These are phyloP conservation scores for Sinocyclocheilus anophthalmus DNA, from an alignment of 2,113 vertebrate species.

Conservation along the genomic window DNA sequence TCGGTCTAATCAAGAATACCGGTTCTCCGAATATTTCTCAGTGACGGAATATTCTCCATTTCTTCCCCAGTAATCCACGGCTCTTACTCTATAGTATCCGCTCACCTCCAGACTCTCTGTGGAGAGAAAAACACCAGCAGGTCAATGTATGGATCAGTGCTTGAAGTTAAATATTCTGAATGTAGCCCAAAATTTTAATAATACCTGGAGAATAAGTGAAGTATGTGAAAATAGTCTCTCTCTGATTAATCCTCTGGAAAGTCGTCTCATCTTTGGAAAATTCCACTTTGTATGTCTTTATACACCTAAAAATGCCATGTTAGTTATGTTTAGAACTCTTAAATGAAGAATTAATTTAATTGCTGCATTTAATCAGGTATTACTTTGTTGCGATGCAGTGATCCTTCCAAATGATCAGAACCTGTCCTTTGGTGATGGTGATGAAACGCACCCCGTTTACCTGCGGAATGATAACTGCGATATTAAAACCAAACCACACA, in stretches of 20 bases:
- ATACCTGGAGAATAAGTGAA: conserved; percentile 83
- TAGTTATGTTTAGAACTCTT: background rate
- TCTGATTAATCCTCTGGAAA: conserved; percentile 77
- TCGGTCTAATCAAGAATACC: background rate
- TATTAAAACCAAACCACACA: conserved; percentile 4
- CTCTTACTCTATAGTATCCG: conserved; percentile 86
- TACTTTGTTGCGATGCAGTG: conserved; percentile 83
- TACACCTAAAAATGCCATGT: conserved; percentile 75
- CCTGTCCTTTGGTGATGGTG: conserved; percentile 82
- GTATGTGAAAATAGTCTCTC: conserved; percentile 82
- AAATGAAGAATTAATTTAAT: background rate
- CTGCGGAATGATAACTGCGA: conserved; percentile 65
- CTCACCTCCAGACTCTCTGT: conserved; percentile 76
- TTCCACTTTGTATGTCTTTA: conserved; percentile 88
- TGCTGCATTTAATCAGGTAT: conserved; percentile 54
- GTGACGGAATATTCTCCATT: conserved; percentile 80
- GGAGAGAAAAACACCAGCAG: conserved; percentile 58
- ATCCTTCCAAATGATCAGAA: conserved; percentile 87
- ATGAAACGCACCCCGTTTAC: conserved; percentile 83
- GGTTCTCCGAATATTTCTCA: conserved; percentile 67
- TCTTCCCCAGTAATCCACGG: conserved; percentile 90
- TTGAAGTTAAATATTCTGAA: background rate
- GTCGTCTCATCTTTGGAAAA: conserved; percentile 72
- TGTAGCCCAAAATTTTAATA: background rate
- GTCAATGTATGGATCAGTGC: background rate